Base-by-base conservation (phyloP, 2,888 invertebrate genomes). In the Leptopilina myrica region DNA sequence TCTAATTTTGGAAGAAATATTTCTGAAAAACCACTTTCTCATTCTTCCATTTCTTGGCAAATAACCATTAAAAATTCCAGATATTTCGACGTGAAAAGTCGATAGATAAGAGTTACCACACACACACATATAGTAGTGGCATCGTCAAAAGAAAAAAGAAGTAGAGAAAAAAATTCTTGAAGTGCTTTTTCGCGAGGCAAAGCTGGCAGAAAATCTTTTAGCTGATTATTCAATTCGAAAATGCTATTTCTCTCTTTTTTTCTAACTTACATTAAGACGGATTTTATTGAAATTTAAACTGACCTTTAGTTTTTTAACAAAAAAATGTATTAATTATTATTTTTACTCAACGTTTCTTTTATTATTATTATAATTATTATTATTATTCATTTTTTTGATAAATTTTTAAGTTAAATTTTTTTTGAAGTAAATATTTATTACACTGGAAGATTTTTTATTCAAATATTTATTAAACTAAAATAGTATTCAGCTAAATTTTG, bases 1-100 rank as follows among this genome's bases (percentile, higher is more conserved):
- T 7, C 46, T 46, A 46, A 46, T 46, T 46, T 46, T 9, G 1
- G 33, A 4, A n/a, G 15, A 59, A 59, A n/a, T n/a, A 59, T 59
- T 59, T 59, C 59, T 15, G 59, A 59, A 59, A 46, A 46, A 46
- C 59, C 59, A 67, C 49, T 20, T 67, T 20, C 20, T 9, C 9
- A 15, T 67, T 11, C 26, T 33, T 33, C 11, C 49, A 20, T 67
- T 11, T 0, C 15, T 46, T 5, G 20, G 26, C 15, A 46, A 49
- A 67, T 67, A 49, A 49, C 67, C 67, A 67, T 67, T 67, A 67
- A 67, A 67, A 67, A 67, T 67, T 67, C 49, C 26, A 8, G 67
- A 67, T 67, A 49, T 46, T 67, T 67, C 67, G 12, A 20, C 20
- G 40, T 11, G 8, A 15, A 46, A 67, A 67, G 49, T 12, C 46